Base-by-base conservation (phyloP, 1,140 invertebrate species). In the Heterodera schachtii region DNA sequence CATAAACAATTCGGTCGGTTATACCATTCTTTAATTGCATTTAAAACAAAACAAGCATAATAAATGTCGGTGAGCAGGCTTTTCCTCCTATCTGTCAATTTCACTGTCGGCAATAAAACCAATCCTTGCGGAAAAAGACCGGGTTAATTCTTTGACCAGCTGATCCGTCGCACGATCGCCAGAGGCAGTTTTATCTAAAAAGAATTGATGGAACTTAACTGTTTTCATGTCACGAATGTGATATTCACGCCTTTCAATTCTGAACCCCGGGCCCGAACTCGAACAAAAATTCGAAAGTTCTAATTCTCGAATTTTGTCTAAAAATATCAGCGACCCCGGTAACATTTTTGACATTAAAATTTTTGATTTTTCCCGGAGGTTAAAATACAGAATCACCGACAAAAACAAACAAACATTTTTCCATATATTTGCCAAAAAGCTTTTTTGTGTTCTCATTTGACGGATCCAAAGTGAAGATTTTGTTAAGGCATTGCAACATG, bases 401-500 rank as follows among this genome's bases (percentile, higher is more conserved):
- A 13, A 76, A 76, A 76, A 52, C n/a, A 21, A 60, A 41, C 60
- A 43, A 69, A 78, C 77, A 78, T 78, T 78, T 78, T n/a, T 78
- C 77, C 4, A 69, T 64, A 69, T 78, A 78, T 71, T 78, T 78
- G 49, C 9, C 19, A 49, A 66, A 78, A 21, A 78, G 70, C 70
- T 21, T 44, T 43, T 64, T 43, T 11, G 87, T 76, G 21, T 75
- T 70, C 46, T 82, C 78, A 81, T 87, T 76, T 6, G 73, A 79
- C 13, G 87, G 73, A 66, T 86, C 86, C 44, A 88, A 70, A 21
- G 78, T 73, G 13, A 52, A 66, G 9, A 80, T 83, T 70, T 83
- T 84, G 19, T 86, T 83, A 44, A 89, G 67, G 74, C 86, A 88
- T 73, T 87, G 80, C 52, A 89, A 78, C 83, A 88, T 87, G 6